phyloP scores from a whole-genome alignment of 2,113 vertebrate genomes.

The Python bivittatus region DNA sequence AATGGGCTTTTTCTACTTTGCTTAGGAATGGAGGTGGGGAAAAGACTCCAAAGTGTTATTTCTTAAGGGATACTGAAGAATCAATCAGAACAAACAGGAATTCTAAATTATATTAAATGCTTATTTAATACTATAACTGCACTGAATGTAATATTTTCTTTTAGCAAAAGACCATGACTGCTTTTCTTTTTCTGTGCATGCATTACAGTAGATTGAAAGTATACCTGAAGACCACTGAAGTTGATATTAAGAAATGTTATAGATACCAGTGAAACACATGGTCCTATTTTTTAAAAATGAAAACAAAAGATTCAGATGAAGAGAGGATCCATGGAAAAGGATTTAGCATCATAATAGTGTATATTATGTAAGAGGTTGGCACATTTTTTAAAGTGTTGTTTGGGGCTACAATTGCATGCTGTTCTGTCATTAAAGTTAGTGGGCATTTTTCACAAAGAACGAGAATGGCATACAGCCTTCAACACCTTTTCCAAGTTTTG shows the following conservation, averaged over 20 bases:
- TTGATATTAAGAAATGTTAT: neutral
- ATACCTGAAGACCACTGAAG: neutral
- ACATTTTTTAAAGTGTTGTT: slow-evolving; percentile 50
- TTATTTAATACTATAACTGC: neutral
- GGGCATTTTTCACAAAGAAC: slow-evolving; percentile 45
- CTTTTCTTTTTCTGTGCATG: slow-evolving; percentile 6
- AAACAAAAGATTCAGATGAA: neutral
- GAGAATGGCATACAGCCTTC: slow-evolving; percentile 51
- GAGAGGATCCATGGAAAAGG: slow-evolving; percentile 1
- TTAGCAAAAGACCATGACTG: neutral
- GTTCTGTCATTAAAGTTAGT: slow-evolving; percentile 59
- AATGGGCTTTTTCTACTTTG: neutral
- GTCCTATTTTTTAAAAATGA: slow-evolving; percentile 19
- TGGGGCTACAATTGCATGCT: slow-evolving; percentile 52
- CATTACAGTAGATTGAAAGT: neutral
- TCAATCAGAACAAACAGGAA: neutral
- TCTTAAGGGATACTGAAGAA: neutral
- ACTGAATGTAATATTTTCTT: neutral
- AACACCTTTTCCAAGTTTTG: slow-evolving; percentile 52
- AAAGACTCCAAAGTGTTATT: neutral
- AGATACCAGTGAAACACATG: neutral
- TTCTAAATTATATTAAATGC: neutral
- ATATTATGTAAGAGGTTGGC: slow-evolving; percentile 45
- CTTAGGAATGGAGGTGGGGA: neutral
- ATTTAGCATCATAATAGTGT: slow-evolving; percentile 34